A percentile compares a stretch with the other conserved stretches of the same genome.
Evolutionary conservation across 2,888 invertebrate genomes (phyloP).

Genomic region (Autographa pulchrina): DNA sequence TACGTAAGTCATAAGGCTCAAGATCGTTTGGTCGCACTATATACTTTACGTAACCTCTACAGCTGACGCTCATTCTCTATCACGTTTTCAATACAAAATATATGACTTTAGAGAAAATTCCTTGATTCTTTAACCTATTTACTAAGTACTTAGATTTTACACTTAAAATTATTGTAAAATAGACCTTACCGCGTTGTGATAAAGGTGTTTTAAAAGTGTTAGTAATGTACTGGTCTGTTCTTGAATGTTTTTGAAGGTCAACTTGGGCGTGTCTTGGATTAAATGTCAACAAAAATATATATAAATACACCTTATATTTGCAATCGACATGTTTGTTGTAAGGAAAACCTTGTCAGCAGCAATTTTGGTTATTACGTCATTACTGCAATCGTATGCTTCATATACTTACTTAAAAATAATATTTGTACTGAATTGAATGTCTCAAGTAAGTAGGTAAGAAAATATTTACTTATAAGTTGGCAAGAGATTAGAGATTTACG

Average conservation of each 20-base stretch:
- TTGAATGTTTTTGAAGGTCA: neutral
- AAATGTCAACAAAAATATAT: neutral
- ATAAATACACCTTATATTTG: neutral
- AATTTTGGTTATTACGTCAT: too few species aligned
- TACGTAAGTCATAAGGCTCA: neutral
- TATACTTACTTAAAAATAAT: too few species aligned
- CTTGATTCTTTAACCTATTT: neutral
- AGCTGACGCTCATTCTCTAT: neutral
- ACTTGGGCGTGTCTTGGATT: neutral
- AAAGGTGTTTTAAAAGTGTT: neutral
- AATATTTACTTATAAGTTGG: too few species aligned
- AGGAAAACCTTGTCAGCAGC: too few species aligned
- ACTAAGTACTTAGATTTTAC: neutral
- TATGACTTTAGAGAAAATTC: neutral
- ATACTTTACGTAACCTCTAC: neutral
- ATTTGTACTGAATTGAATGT: too few species aligned
- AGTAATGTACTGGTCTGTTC: neutral
- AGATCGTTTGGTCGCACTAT: conserved; percentile 5
- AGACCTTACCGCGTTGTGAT: neutral
- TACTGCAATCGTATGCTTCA: too few species aligned
- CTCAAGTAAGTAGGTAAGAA: too few species aligned
- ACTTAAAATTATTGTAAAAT: neutral
- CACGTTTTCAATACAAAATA: neutral
- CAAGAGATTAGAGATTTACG: too few species aligned
- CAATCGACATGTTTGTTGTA: too few species aligned